phyloP scores from a whole-genome alignment of 2,888 invertebrate species.

The Pomacea canaliculata region DNA sequence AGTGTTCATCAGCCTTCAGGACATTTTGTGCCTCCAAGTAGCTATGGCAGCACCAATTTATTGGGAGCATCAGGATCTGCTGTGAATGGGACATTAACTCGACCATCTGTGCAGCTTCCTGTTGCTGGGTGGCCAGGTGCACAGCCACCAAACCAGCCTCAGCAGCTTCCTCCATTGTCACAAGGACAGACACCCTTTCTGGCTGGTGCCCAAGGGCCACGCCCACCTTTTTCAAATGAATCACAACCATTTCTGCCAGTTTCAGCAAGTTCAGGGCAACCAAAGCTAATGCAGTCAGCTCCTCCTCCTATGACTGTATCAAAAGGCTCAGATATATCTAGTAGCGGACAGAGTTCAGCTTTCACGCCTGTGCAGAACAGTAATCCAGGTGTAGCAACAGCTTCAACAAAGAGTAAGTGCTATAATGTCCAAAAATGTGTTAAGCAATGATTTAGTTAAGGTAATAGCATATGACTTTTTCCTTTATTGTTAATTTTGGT shows the following conservation, averaged over 20 bases:
- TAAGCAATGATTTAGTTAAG: too few relatives aligned
- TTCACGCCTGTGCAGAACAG: constrained; percentile 6
- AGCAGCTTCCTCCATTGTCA: constrained; percentile 10
- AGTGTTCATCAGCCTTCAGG: constrained; percentile 16
- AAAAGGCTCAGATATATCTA: constrained; percentile 6
- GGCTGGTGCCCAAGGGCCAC: not conserved
- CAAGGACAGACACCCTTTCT: constrained; percentile 15
- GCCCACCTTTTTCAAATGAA: constrained; percentile 11
- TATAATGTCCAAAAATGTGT: not conserved
- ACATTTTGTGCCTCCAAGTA: constrained; percentile 14
- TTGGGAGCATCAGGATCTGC: not conserved
- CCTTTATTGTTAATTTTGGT: too few relatives aligned
- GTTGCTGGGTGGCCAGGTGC: not conserved
- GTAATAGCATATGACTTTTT: too few relatives aligned
- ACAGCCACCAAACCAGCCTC: constrained; percentile 6
- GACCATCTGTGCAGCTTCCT: constrained; percentile 7
- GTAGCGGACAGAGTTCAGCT: constrained; percentile 4
- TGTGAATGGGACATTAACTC: constrained; percentile 15
- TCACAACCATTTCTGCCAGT: not conserved
- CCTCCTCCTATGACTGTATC: constrained; percentile 17
- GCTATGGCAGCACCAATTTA: not conserved
- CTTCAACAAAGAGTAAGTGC: not conserved
- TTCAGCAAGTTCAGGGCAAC: not conserved
- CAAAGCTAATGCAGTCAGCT: constrained; percentile 7
- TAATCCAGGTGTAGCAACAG: not conserved